Evolutionary conservation across 2,888 invertebrate genomes (phyloP).

Genomic region (Dynastes hyllus): DNA sequence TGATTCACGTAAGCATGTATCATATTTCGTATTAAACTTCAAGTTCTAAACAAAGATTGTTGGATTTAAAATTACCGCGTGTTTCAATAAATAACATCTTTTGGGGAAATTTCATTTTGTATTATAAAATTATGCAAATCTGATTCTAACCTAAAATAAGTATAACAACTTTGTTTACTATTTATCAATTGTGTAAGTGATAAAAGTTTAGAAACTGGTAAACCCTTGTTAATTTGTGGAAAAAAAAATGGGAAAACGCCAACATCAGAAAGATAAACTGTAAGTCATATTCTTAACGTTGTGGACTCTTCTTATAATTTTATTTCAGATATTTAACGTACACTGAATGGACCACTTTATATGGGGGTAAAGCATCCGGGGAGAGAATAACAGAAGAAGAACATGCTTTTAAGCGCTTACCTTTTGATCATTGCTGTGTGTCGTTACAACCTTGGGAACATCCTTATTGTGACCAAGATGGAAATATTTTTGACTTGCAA

Average conservation of each 20-base stretch:
- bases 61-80: slow-evolving; percentile 38
- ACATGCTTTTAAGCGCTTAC: slow-evolving; percentile 90
- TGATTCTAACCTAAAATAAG: slow-evolving; percentile 30
- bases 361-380: slow-evolving; percentile 86
- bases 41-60: slow-evolving; percentile 29
- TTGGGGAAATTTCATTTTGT: slow-evolving; percentile 26
- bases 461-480: slow-evolving; percentile 92
- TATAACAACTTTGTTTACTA: slow-evolving; percentile 25
- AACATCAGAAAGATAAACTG: slow-evolving; percentile 97
- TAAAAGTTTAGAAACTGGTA: not conserved
- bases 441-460: slow-evolving; percentile 93
- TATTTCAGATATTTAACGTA: slow-evolving; percentile 84
- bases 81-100: not conserved
- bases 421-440: slow-evolving; percentile 94
- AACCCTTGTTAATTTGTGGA: not conserved
- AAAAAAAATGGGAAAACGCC: slow-evolving; percentile 90
- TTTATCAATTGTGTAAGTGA: no score
- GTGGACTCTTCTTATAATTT: slow-evolving; percentile 61
- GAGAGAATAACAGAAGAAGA: slow-evolving; percentile 82
- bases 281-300: slow-evolving; percentile 68
- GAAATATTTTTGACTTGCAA: slow-evolving; percentile 94
- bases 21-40: not conserved
- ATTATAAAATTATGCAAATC: slow-evolving; percentile 1
- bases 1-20: not conserved
- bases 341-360: slow-evolving; percentile 91